phyloP scores from a whole-genome alignment of 2,888 invertebrate genomes.

The Octonoba sinensis region DNA sequence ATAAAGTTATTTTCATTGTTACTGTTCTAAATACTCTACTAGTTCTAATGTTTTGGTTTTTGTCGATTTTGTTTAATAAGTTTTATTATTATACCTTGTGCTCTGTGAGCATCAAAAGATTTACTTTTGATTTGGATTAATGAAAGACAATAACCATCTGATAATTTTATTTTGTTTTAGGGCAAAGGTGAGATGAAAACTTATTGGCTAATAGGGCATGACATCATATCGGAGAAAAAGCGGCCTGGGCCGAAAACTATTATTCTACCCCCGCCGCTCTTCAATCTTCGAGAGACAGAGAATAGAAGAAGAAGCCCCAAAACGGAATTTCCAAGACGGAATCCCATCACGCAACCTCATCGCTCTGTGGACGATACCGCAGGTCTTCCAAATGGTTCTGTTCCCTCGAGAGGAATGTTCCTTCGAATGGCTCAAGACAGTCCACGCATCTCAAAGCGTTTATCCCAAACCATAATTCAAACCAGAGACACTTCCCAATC shows the following conservation, averaged over 20 bases:
- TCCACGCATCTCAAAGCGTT: slow-evolving; percentile 21
- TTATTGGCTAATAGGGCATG: slow-evolving; percentile 88
- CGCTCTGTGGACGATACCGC: slow-evolving; percentile 12
- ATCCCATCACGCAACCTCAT: slow-evolving; percentile 17
- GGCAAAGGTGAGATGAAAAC: slow-evolving; percentile 91
- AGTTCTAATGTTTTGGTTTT: too few relatives aligned
- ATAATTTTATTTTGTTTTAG: slow-evolving; percentile 72
- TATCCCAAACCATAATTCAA: neutral
- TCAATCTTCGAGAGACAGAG: slow-evolving; percentile 56
- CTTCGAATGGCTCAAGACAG: slow-evolving; percentile 40
- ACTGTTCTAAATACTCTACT: too few relatives aligned
- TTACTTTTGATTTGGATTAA: neutral
- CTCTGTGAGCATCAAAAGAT: too few relatives aligned
- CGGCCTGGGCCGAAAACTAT: slow-evolving; percentile 1
- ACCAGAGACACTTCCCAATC: slow-evolving; percentile 36
- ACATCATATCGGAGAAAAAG: slow-evolving; percentile 73
- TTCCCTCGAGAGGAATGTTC: slow-evolving; percentile 25
- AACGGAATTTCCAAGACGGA: slow-evolving; percentile 31
- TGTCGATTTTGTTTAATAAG: too few relatives aligned
- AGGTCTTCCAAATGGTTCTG: slow-evolving; percentile 28
- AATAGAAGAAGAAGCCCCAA: slow-evolving; percentile 55
- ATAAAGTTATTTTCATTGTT: too few relatives aligned
- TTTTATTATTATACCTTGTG: too few relatives aligned
- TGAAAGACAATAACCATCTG: neutral
- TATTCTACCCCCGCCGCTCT: slow-evolving; percentile 44